A percentile compares a stretch with the other conserved stretches of the same genome.
Conservation (phyloP, 2,888 invertebrate genomes). For the Rhyacophila evoluta region DNA sequence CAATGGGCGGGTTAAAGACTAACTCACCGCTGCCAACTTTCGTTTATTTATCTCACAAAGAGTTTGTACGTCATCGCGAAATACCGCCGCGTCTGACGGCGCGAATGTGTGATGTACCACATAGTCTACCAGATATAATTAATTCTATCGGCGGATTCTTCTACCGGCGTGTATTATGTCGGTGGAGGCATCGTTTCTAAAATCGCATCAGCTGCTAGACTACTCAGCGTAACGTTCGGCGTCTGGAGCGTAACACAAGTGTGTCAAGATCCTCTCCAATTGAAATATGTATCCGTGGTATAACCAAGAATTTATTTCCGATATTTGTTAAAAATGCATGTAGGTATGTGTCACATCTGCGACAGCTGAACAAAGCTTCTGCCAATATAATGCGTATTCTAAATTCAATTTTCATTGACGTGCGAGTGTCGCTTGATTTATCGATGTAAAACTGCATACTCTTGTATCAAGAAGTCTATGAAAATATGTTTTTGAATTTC, state of each 20-base stretch:
- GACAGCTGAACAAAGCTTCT: no score
- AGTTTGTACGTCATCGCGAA: background rate
- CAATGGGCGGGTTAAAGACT: background rate
- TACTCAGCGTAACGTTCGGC: background rate
- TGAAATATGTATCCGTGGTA: background rate
- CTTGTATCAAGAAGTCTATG: no score
- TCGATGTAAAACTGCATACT: no score
- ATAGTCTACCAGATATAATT: background rate
- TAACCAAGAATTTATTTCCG: background rate
- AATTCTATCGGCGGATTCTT: background rate
- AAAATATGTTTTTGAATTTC: no score
- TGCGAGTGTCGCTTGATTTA: no score
- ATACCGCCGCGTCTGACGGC: conserved; percentile 17
- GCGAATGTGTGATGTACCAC: background rate
- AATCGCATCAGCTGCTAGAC: background rate
- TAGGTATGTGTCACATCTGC: no score
- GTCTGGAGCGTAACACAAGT: background rate
- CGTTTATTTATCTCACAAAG: conserved; percentile 6
- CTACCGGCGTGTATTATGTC: background rate
- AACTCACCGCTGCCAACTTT: conserved; percentile 1
- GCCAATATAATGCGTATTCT: no score
- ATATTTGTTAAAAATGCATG: no score
- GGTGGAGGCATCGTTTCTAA: background rate
- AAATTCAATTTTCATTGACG: no score
- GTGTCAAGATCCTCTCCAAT: background rate